Conservation (phyloP, 53 echinoderm and acorn worm genomes). For the Stichopus horrens region DNA sequence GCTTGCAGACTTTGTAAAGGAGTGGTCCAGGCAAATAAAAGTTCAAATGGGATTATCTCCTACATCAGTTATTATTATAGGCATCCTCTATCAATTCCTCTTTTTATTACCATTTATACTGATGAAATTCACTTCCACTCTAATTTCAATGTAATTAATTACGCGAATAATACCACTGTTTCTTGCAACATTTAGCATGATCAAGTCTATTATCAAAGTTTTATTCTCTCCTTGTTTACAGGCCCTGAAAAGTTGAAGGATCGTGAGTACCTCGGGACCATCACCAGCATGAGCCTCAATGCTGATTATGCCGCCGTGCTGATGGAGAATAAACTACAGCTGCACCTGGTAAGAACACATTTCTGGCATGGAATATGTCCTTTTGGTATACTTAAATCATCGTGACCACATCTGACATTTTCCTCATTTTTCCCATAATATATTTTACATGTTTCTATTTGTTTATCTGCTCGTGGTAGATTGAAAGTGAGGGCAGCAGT, state of each 20-base stretch:
- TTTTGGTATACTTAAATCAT: no score
- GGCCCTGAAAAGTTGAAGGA: conserved; percentile 94
- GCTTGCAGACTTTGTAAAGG: conserved; percentile 1
- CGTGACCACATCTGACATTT: no score
- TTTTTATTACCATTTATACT: conserved; percentile 7
- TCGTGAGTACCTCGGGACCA: conserved; percentile 93
- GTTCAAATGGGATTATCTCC: not conserved
- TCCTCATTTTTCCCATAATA: no score
- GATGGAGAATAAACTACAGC: conserved; percentile 91
- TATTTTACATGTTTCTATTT: not conserved
- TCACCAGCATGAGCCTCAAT: conserved; percentile 90
- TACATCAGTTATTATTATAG: conserved; percentile 1
- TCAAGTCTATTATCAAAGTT: not conserved
- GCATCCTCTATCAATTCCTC: not conserved
- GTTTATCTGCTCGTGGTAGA: conserved; percentile 49
- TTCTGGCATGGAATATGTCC: no score
- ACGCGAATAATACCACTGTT: not conserved
- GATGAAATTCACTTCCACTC: not conserved
- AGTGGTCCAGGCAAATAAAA: conserved; percentile 18
- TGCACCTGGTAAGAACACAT: conserved; percentile 72
- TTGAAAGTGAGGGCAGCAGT: conserved; percentile 86
- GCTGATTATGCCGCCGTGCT: conserved; percentile 94
- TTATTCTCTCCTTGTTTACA: conserved; percentile 31
- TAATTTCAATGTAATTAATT: not conserved
- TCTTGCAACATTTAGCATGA: not conserved